Conservation (phyloP, 2,888 invertebrate species). For the Pterostichus madidus region DNA sequence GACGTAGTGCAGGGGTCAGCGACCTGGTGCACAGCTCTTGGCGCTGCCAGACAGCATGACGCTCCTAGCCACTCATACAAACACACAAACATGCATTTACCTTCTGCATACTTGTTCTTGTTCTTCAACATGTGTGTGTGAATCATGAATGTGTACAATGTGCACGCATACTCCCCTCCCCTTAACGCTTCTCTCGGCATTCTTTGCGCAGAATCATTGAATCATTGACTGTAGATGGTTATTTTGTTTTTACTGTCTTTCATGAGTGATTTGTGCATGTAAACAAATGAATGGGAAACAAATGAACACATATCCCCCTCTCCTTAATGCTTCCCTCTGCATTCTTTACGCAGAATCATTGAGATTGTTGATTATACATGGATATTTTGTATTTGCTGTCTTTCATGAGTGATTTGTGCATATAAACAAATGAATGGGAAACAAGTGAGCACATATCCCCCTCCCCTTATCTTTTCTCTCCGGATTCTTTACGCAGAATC, state of each 20-base stretch:
- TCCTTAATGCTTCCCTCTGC: neutral
- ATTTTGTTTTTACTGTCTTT: conserved; percentile 11
- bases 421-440: neutral
- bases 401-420: neutral
- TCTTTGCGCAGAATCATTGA: neutral
- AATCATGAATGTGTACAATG: conserved; percentile 10
- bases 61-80: conserved; percentile 69
- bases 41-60: conserved; percentile 73
- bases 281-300: neutral
- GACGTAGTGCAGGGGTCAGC: conserved; percentile 70
- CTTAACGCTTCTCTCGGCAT: neutral
- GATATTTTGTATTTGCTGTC: neutral
- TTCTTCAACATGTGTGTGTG: conserved; percentile 15
- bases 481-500: too few relatives aligned
- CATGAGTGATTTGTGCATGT: neutral
- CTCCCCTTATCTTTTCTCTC: too few relatives aligned
- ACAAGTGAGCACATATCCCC: too few relatives aligned
- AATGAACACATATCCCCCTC: neutral
- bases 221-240: neutral
- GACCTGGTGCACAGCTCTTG: conserved; percentile 70
- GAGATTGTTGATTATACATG: neutral
- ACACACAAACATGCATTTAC: conserved; percentile 13
- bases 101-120: neutral
- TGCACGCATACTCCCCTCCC: neutral
- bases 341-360: neutral